Conservation (phyloP, 2,888 invertebrate genomes). For the Acleris literana region DNA sequence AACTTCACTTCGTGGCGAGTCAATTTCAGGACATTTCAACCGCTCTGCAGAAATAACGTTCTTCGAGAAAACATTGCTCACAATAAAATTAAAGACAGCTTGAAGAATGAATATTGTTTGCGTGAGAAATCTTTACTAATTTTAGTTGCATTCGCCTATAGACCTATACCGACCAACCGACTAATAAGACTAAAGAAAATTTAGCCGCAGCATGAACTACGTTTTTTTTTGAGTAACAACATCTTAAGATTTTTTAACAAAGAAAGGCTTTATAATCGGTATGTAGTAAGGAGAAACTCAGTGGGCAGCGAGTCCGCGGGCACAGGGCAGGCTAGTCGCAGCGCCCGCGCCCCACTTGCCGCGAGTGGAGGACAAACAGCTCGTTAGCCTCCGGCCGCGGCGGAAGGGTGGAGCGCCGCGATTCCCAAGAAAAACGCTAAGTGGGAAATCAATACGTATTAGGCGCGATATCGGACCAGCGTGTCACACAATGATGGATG, state of each 20-base stretch:
- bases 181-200: too few relatives aligned
- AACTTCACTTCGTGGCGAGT: too few relatives aligned
- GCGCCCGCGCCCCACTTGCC: constrained; percentile 61
- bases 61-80: too few relatives aligned
- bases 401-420: constrained; percentile 81
- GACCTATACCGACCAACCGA: too few relatives aligned
- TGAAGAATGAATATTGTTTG: too few relatives aligned
- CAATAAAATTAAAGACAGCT: too few relatives aligned
- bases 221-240: too few relatives aligned
- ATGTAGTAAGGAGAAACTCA: constrained; percentile 9
- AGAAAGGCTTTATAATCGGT: constrained; percentile 2
- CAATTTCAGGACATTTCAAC: too few relatives aligned
- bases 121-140: too few relatives aligned
- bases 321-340: constrained; percentile 39
- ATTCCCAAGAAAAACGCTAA: constrained; percentile 82
- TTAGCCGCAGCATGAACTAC: too few relatives aligned
- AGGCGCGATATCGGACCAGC: constrained; percentile 81
- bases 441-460: constrained; percentile 84
- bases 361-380: constrained; percentile 81
- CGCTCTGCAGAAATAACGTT: too few relatives aligned
- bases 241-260: neutral
- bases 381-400: constrained; percentile 73
- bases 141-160: too few relatives aligned
- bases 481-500: constrained; percentile 82
- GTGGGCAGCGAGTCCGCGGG: constrained; percentile 12